Evolutionary conservation across 1,140 invertebrate genomes (phyloP).

Genomic region (Ceratina calcarata): DNA sequence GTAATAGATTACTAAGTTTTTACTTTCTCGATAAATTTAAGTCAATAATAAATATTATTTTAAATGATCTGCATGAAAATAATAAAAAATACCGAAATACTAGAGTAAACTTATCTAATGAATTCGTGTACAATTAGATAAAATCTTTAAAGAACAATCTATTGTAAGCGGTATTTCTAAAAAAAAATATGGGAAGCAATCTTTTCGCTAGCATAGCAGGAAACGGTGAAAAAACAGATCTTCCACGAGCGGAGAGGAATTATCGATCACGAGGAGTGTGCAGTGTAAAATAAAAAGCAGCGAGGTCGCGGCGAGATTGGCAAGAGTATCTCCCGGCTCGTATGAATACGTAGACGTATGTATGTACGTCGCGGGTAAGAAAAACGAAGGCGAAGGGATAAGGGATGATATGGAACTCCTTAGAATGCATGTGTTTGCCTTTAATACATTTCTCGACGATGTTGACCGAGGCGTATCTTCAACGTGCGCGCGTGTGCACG

Average conservation of each 20-base stretch:
- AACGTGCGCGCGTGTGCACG: constrained; percentile 50
- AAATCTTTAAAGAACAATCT: no score
- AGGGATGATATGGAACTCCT: constrained; percentile 49
- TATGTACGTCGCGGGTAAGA: constrained; percentile 31
- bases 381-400: constrained; percentile 15
- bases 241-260: background rate
- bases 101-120: no score
- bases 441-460: constrained; percentile 72
- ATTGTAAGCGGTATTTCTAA: no score
- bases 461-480: constrained; percentile 69
- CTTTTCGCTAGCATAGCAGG: no score
- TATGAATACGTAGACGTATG: constrained; percentile 60
- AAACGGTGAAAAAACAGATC: background rate
- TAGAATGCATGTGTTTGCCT: constrained; percentile 72
- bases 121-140: no score
- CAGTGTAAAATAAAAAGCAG: constrained; percentile 53
- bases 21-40: no score
- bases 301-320: constrained; percentile 42
- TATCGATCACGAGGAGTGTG: constrained; percentile 13
- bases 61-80: no score
- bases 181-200: no score
- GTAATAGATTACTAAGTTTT: no score
- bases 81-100: no score
- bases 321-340: constrained; percentile 56
- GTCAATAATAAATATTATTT: no score